Conservation (phyloP, 2,113 vertebrate species). For the Alces alces region DNA sequence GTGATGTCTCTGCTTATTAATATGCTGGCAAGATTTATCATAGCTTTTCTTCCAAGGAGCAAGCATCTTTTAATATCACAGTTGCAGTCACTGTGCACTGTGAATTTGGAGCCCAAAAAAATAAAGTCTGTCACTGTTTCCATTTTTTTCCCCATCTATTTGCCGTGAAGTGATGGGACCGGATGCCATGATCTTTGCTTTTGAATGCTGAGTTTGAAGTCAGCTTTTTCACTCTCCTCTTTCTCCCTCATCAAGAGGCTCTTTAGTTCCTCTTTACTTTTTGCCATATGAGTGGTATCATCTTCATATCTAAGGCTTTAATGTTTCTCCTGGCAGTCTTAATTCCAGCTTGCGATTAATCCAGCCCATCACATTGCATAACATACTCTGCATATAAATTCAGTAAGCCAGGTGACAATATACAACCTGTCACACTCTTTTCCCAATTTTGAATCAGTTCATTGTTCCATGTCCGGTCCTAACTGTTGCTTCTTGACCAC, state of each 20-base stretch:
- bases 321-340: neutral
- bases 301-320: neutral
- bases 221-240: neutral
- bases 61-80: neutral
- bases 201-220: neutral
- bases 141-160: neutral
- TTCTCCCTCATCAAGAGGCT: neutral
- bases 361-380: neutral
- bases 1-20: neutral
- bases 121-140: neutral
- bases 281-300: neutral
- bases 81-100: neutral
- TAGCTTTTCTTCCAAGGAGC: neutral
- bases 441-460: neutral
- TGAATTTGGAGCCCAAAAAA: neutral
- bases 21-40: neutral
- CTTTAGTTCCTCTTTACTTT: neutral
- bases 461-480: neutral
- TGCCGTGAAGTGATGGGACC: neutral
- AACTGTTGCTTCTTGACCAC: neutral
- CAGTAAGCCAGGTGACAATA: neutral
- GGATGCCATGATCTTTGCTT: neutral
- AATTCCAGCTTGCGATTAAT: neutral
- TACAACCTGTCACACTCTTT: neutral
- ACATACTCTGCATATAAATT: neutral